phyloP scores from a whole-genome alignment of 2,888 invertebrate genomes.

The Rhaphigaster nebulosa region DNA sequence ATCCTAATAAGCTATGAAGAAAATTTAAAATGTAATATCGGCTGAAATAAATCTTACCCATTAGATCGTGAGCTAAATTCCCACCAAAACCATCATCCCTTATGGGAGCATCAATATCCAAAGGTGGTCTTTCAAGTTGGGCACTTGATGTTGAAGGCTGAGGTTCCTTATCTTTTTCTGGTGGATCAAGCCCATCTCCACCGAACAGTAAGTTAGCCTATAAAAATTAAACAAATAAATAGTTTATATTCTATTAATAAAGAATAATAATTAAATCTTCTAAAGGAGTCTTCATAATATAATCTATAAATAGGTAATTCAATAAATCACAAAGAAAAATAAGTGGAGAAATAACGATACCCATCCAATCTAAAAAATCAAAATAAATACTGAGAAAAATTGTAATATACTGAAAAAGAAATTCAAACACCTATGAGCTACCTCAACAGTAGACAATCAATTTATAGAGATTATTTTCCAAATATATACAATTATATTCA shows the following conservation, averaged over 20 bases:
- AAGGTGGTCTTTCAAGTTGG: slow-evolving; percentile 67
- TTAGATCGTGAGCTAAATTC: slow-evolving; percentile 85
- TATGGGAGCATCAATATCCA: slow-evolving; percentile 80
- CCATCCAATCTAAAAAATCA: neutral
- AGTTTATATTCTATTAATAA: neutral
- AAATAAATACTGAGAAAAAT: neutral
- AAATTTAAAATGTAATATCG: neutral
- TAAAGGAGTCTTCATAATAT: neutral
- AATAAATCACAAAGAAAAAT: neutral
- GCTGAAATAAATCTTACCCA: slow-evolving; percentile 73
- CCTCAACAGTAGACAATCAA: too few relatives aligned
- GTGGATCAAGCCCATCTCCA: slow-evolving; percentile 75
- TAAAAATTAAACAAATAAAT: slow-evolving; percentile 65
- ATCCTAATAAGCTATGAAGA: neutral
- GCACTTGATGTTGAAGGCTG: slow-evolving; percentile 75
- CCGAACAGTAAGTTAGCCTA: slow-evolving; percentile 82
- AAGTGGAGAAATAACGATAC: neutral
- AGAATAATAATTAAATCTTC: too few relatives aligned
- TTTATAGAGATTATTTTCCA: too few relatives aligned
- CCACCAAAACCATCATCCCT: slow-evolving; percentile 91
- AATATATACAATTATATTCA: too few relatives aligned
- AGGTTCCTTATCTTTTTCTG: slow-evolving; percentile 75
- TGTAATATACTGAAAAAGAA: too few relatives aligned
- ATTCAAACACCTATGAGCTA: neutral
- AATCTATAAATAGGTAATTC: neutral